Base-by-base conservation (phyloP, 2,888 invertebrate species). In the Epistrophella euchroma region DNA sequence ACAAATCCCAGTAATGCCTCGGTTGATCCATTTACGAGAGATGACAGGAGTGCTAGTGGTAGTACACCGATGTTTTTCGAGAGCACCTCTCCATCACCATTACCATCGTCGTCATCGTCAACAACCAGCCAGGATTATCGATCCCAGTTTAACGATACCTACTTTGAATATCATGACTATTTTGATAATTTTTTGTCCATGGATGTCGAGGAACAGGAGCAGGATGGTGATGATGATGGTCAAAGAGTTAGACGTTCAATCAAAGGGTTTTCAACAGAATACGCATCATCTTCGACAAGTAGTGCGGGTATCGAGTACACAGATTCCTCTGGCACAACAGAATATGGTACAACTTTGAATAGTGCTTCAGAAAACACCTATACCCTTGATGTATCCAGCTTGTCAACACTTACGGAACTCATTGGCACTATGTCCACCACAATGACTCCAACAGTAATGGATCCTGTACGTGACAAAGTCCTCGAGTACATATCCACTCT, bases 121-220 rank as follows among this genome's bases (percentile, higher is more conserved):
- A 90, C 50, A 80, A 90, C 73, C 10, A 32, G 11, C 32, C 90
- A 89, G 10, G 81, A 89, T 60, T 89, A 89, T 70, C 89, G 89
- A 28, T 89, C 88, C 4, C 89, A 91, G 0, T 90, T 89, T 50
- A 90, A 89, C 64, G 90, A 90, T 47, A 89, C 89, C 55, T 91
- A 89, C 71, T 92, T 92, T 68, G 89, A 90, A 10, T 92, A 91
- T 56, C 89, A 90, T 56, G 92, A 92, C 71, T 91, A 92, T 77
- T 91, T 91, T 78, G 90, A 89, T n/a, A 89, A 91, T 32, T 79
- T 86, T n/a, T 15, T 35, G 1, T 72, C 78, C 15, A 22, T 81
- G 9, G 88, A 89, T 7, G 37, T 50, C 0, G 85, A 74, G 47
- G 56, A 73, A n/a, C 74, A 19, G 4, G 56, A 71, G 40, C 70